Base-by-base conservation (phyloP, 2,797 vertebrate species). In the Cuculus canorus region DNA sequence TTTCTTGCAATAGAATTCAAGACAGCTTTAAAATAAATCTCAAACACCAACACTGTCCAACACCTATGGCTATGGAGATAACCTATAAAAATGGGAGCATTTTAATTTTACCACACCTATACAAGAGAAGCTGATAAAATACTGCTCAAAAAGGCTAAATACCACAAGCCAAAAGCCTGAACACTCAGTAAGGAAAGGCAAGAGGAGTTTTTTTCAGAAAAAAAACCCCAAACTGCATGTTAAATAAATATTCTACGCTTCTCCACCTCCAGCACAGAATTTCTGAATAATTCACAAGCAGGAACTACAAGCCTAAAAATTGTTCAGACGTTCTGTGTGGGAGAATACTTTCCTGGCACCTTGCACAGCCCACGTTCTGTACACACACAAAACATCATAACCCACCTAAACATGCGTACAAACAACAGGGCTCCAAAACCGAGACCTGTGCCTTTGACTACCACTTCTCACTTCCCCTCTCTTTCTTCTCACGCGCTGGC, bases 351-450 rank as follows among this genome's bases (percentile, higher is more conserved):
- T 4, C 41, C 69, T 30, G 27, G 47, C 9, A 33, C 33, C 56
- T 57, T 2, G 1, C 53, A 47, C 24, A 73, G 64, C 41, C 72
- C 79, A 23, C 48, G 73, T 35, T 37, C 69, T 68, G 61, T 50
- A 7, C 19, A 0, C 0, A 28, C 27, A n/a, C 57, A 64, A 17
- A 82, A 11, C 54, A 41, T 12, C 47, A 19, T 1, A 0, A 9
- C 3, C 1, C 48, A 39, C 8, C 8, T 10, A 10, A 43, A 75
- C 47, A 35, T 0, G 3, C 35, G 17, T 39, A 43, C 4, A 35
- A 32, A 35, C 33, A 18, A 1, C 10, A 53, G 33, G 72, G 75
- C 75, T 50, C 61, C 86, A 41, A 11, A 65, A 2, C 3, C 0
- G 1, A 66, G 54, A n/a, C 33, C 82, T 52, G 13, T 3, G 19